These are phyloP conservation scores for Chelmon rostratus DNA, from an alignment of 2,797 vertebrate genomes.

Conservation along the genomic window DNA sequence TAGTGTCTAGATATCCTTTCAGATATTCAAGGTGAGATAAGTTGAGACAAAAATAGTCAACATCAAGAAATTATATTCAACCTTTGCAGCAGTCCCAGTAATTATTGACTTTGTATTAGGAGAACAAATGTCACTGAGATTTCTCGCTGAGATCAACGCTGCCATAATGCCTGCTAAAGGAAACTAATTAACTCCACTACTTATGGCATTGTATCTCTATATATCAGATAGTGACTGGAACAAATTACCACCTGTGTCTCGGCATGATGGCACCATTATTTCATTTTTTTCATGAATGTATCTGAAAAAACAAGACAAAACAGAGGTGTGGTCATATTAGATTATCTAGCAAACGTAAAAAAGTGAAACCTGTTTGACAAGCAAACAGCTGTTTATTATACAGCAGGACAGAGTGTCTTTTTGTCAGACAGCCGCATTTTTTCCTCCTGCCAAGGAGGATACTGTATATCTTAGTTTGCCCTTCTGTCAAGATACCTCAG, in stretches of 20 bases:
- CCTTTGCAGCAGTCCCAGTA: slow-evolving; percentile 64
- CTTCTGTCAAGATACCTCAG: slow-evolving; percentile 1
- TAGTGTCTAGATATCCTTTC: not conserved
- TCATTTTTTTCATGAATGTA: slow-evolving; percentile 33
- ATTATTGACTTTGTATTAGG: slow-evolving; percentile 66
- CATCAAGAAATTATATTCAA: slow-evolving; percentile 50
- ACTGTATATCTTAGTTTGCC: not conserved
- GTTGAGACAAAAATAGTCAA: slow-evolving; percentile 7
- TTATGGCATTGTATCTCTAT: slow-evolving; percentile 44
- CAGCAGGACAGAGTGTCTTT: not conserved
- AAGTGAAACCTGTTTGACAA: not conserved
- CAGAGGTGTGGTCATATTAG: slow-evolving; percentile 17
- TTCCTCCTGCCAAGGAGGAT: not conserved
- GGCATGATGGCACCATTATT: not conserved
- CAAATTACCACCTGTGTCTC: slow-evolving; percentile 22
- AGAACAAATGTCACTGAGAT: slow-evolving; percentile 73
- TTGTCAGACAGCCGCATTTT: not conserved
- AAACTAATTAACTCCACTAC: slow-evolving; percentile 70
- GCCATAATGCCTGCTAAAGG: slow-evolving; percentile 51
- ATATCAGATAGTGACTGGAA: slow-evolving; percentile 39
- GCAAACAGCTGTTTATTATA: slow-evolving; percentile 10
- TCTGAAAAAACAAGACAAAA: slow-evolving; percentile 9
- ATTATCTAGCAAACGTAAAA: slow-evolving; percentile 15
- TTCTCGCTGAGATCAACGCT: slow-evolving; percentile 62
- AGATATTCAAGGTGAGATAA: not conserved